Base-by-base conservation (phyloP, 2,888 invertebrate species). In the Papilio elwesi region DNA sequence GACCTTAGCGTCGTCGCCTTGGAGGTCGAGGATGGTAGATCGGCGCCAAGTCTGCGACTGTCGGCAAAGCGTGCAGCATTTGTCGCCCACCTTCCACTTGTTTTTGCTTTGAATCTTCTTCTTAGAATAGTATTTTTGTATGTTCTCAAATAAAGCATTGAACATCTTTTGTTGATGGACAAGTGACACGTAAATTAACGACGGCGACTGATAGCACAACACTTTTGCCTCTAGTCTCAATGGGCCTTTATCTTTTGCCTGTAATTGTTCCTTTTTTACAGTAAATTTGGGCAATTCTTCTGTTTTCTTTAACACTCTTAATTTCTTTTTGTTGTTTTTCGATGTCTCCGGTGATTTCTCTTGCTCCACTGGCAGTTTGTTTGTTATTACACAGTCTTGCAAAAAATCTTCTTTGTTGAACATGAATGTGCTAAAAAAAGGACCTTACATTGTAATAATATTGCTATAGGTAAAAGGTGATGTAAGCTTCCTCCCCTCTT, bases 1-100 rank as follows among this genome's bases (percentile, higher is more conserved):
- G 0, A 97, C 95, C 75, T 91, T 90, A 1, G 88, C 90, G 12
- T 85, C 83, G 0, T 89, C 85, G 0, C 87, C 84, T 7, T 87
- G 82, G 0, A 94, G 67, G 69, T 92, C 87, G 0, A 93, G 82
- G 1, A 93, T 79, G 16, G 95, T 90, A 49, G 94, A 90, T 6
- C 98, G 95, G 76, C 95, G 96, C 95, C 96, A 97, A 49, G 93
- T 90, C 53, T 94, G 93, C 13, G 95, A 94, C 13, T 90, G 88
- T 0, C 80, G 75, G 71, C 94, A 90, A 2, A 90, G 75, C 0
- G 94, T 84, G 76, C 90, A 94, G 78, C 95, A 95, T 70, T 85
- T 84, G 15, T 94, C 94, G 0, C 92, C 92, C 0, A 91, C 85
- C n/a, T 87, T 81, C 95, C 96, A 96, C 0, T 83, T 78, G 0